Evolutionary conservation across 1,140 invertebrate genomes (phyloP), one percentile per base, ranked within the genome.

Genomic region (Helicoverpa zea): DNA sequence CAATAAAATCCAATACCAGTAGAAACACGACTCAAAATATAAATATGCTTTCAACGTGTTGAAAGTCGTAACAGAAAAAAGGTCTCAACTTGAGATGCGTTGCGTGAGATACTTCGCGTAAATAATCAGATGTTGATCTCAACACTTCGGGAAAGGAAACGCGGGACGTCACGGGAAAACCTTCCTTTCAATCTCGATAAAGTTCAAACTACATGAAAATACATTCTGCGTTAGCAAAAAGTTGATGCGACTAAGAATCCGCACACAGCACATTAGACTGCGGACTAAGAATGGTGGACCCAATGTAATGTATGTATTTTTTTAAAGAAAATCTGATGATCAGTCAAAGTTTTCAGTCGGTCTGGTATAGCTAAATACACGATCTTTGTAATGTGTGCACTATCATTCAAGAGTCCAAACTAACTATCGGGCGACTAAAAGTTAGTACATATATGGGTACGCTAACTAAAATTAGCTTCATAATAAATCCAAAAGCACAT

Each of bases 111-210:
- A 61, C 58, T 61, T 61, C 11, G 3, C 23, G 58, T 29, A 13
- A 13, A 29, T 61, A 61, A 61, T 61, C 58, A 29, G 58, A 61
- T 61, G 23, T 61, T 30, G 58, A 61, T 61, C 58, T 61, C 11
- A 29, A 13, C 16, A 61, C 58, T 61, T 61, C 29, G 58, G 29
- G 7, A 61, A 29, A 9, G 23, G 58, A 59, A 29, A 59, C 0
- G 16, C n/a, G 16, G 11, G 58, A 13, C 12, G 58, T 13, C 14
- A 23, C 13, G 3, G 23, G 4, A 13, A 61, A 13, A 61, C 11
- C 12, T 30, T 61, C 2, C 11, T 61, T 30, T 61, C 58, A 13
- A 29, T 61, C 29, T 3, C 23, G 12, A 61, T 30, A 61, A 61
- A 30, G 3, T 30, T 29, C 29, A 3, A 23, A 30, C 11, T 16